Conservation (phyloP, 1,140 invertebrate species). For the Sminthurinus signatus region DNA sequence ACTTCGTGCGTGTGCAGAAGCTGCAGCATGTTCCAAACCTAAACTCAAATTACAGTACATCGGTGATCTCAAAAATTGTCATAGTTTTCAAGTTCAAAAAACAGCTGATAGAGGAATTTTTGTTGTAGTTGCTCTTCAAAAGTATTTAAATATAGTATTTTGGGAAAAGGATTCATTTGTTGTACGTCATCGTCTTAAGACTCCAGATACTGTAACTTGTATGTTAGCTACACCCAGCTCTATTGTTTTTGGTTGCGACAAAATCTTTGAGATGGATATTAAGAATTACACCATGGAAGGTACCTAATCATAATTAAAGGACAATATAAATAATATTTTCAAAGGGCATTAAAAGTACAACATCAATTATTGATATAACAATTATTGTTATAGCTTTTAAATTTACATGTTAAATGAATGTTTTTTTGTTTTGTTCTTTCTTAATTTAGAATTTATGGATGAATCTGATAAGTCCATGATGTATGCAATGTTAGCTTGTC, state of each 20-base stretch:
- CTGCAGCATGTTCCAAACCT: constrained; percentile 55
- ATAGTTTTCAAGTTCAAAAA: constrained; percentile 52
- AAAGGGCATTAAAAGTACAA: too few relatives aligned
- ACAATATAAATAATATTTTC: too few relatives aligned
- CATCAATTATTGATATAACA: constrained; percentile 1
- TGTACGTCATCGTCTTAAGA: constrained; percentile 55
- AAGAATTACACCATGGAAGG: constrained; percentile 59
- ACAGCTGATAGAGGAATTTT: constrained; percentile 42
- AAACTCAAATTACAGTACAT: constrained; percentile 55
- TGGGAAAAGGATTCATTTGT: constrained; percentile 54
- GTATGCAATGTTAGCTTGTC: constrained; percentile 51
- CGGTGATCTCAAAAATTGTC: constrained; percentile 54
- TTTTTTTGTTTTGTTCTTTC: neutral
- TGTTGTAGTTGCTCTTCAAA: constrained; percentile 14
- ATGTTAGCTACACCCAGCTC: constrained; percentile 62
- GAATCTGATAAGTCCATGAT: constrained; percentile 55
- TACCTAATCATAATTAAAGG: constrained; percentile 42
- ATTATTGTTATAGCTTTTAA: too few relatives aligned
- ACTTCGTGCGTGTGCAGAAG: constrained; percentile 55
- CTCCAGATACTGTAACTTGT: constrained; percentile 63
- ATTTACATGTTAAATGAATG: too few relatives aligned
- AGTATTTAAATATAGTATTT: constrained; percentile 47
- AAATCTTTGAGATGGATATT: constrained; percentile 71
- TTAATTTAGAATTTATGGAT: constrained; percentile 58
- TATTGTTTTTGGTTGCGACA: constrained; percentile 63